Evolutionary conservation across 2,113 vertebrate species (phyloP).

Genomic region (Chrysochloris asiatica): DNA sequence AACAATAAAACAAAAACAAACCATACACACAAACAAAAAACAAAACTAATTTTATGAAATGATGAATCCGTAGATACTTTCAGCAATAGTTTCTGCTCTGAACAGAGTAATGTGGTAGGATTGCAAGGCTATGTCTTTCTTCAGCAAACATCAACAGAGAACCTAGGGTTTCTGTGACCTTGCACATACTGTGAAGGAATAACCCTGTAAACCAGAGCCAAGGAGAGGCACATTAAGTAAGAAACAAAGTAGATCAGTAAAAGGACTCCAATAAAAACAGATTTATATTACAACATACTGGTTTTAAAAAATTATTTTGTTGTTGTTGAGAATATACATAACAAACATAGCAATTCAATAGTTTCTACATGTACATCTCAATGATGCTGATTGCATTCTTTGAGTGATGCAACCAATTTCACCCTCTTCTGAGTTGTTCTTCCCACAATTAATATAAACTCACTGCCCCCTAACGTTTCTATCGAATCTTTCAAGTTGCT

Average conservation of each 20-base stretch:
- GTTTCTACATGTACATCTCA: too few relatives aligned
- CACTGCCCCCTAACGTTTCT: too few relatives aligned
- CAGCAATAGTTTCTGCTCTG: neutral
- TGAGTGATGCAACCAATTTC: too few relatives aligned
- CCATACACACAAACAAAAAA: too few relatives aligned
- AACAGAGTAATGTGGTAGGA: slow-evolving; percentile 21
- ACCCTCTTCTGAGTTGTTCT: too few relatives aligned
- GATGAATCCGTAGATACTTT: slow-evolving; percentile 8
- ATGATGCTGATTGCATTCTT: too few relatives aligned
- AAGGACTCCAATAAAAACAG: slow-evolving; percentile 30
- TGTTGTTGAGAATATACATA: too few relatives aligned
- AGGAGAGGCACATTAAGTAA: slow-evolving; percentile 27
- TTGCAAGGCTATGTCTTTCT: neutral
- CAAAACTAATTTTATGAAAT: slow-evolving; percentile 12
- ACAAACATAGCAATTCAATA: too few relatives aligned
- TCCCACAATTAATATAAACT: too few relatives aligned
- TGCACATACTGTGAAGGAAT: neutral
- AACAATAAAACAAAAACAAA: neutral
- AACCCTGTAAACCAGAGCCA: slow-evolving; percentile 7
- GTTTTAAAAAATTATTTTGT: too few relatives aligned
- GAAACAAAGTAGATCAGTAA: slow-evolving; percentile 41
- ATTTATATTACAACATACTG: neutral
- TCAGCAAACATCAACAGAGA: slow-evolving; percentile 28
- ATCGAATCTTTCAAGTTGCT: too few relatives aligned
- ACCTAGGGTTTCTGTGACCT: slow-evolving; percentile 23